Evolutionary conservation across 2,797 vertebrate genomes (phyloP).

Genomic region (Phrynocephalus forsythii): DNA sequence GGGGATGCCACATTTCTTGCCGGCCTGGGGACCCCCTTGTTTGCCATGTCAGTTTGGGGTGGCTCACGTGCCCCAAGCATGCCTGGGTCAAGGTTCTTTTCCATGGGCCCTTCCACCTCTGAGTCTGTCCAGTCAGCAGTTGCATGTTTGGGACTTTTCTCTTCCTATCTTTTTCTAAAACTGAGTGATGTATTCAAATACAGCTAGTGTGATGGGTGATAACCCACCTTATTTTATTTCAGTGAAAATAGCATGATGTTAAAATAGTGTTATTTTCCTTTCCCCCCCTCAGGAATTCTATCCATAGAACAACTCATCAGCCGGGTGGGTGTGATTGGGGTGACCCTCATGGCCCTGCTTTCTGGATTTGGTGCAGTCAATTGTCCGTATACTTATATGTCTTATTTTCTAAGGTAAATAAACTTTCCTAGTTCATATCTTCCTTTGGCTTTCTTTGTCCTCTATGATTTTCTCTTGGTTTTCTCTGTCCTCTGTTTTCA

Average conservation of each 20-base stretch:
- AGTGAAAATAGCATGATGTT: neutral
- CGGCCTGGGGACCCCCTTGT: too few relatives aligned
- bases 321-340: constrained; percentile 96
- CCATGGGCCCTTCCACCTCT: too few relatives aligned
- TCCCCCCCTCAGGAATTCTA: constrained; percentile 86
- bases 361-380: constrained; percentile 99
- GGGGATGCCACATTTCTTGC: too few relatives aligned
- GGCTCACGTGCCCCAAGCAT: too few relatives aligned
- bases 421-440: constrained; percentile 22
- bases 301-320: constrained; percentile 99
- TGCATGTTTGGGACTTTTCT: too few relatives aligned
- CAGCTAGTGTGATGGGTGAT: neutral
- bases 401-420: constrained; percentile 95
- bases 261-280: constrained; percentile 19
- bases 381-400: constrained; percentile 99
- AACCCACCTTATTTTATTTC: neutral
- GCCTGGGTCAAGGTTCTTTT: too few relatives aligned
- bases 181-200: neutral
- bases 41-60: too few relatives aligned
- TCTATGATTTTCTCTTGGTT: constrained; percentile 3
- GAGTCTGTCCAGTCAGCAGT: too few relatives aligned
- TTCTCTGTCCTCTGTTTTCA: neutral
- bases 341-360: constrained; percentile 96
- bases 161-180: neutral
- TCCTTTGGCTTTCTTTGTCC: too few relatives aligned